phyloP scores from a whole-genome alignment of 2,888 invertebrate genomes.

The Phasia obesa region DNA sequence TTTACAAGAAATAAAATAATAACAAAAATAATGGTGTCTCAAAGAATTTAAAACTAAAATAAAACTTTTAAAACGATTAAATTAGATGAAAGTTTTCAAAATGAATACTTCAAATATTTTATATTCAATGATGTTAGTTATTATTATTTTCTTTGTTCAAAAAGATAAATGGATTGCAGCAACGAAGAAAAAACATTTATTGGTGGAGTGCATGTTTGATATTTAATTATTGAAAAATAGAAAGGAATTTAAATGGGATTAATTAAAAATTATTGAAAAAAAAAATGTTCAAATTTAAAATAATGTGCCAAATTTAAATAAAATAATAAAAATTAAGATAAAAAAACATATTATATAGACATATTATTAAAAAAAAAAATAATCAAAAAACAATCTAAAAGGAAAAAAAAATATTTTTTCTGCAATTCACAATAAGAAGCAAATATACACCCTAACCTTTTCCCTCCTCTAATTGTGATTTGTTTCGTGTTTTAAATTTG shows the following conservation, averaged over 20 bases:
- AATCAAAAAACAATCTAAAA: background rate
- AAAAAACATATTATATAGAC: slow-evolving; percentile 23
- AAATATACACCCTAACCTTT: slow-evolving; percentile 16
- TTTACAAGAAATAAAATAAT: background rate
- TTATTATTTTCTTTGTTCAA: no score
- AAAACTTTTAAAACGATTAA: background rate
- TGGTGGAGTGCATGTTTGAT: no score
- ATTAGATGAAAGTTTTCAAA: slow-evolving; percentile 9
- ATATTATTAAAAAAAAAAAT: background rate
- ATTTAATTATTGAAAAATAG: background rate
- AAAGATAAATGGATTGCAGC: no score
- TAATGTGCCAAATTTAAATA: slow-evolving; percentile 70
- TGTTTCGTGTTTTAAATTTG: background rate
- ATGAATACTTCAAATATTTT: background rate
- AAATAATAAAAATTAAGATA: background rate
- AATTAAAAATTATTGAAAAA: slow-evolving; percentile 32
- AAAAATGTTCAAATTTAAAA: slow-evolving; percentile 69
- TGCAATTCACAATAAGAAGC: slow-evolving; percentile 6
- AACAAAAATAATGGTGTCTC: background rate
- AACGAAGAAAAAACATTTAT: no score
- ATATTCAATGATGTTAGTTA: background rate
- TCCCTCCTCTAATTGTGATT: slow-evolving; percentile 42
- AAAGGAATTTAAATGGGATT: slow-evolving; percentile 15
- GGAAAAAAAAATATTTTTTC: background rate
- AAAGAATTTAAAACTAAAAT: background rate